These are phyloP conservation scores for Panthera leo DNA, from an alignment of 2,113 vertebrate genomes.

Conservation along the genomic window DNA sequence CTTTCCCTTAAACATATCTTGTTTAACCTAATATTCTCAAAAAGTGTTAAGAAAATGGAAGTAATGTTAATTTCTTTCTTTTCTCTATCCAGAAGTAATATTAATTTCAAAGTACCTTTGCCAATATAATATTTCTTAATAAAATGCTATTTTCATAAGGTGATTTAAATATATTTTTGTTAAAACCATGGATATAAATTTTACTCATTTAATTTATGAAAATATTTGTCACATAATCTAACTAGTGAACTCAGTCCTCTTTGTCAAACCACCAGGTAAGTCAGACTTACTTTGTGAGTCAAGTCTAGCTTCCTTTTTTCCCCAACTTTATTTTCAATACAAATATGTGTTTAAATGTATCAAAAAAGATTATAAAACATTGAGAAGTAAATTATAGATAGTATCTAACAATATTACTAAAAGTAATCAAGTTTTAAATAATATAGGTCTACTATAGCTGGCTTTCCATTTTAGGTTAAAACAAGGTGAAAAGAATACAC, in stretches of 20 bases:
- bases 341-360: constrained; percentile 31
- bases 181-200: background rate
- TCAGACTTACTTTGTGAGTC: constrained; percentile 21
- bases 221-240: background rate
- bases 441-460: background rate
- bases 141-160: background rate
- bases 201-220: constrained; percentile 35
- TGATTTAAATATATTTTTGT: constrained; percentile 38
- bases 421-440: constrained; percentile 7
- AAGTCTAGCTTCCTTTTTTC: background rate
- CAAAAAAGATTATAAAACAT: constrained; percentile 35
- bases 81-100: background rate
- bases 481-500: constrained; percentile 9
- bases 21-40: constrained; percentile 13
- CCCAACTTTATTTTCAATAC: constrained; percentile 6
- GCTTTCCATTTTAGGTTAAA: constrained; percentile 41
- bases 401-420: background rate
- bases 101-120: background rate
- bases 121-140: constrained; percentile 2
- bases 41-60: background rate
- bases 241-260: constrained; percentile 19
- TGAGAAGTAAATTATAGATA: constrained; percentile 28
- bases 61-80: background rate
- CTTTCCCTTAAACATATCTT: background rate
- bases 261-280: constrained; percentile 1